Evolutionary conservation across 1,140 invertebrate species (phyloP).

Genomic region (Lepidostoma basale): DNA sequence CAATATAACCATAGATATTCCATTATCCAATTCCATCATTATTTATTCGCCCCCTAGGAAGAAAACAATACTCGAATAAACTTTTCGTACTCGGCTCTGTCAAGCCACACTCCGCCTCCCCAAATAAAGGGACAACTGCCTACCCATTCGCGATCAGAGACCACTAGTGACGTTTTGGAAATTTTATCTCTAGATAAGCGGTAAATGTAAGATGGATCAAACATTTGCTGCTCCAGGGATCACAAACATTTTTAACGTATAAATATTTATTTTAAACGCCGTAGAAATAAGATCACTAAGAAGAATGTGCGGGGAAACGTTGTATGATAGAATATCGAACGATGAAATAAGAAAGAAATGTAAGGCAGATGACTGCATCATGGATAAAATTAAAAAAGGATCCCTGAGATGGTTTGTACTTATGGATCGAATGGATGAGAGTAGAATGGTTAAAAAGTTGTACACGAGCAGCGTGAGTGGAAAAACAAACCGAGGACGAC

Average conservation of each 20-base stretch:
- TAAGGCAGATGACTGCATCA: no score
- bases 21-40: background rate
- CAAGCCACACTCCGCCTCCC: background rate
- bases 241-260: background rate
- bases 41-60: background rate
- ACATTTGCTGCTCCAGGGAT: background rate
- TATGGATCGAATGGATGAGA: no score
- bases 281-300: no score
- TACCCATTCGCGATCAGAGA: background rate
- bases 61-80: slow-evolving; percentile 5
- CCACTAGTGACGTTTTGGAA: background rate
- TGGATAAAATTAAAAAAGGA: no score
- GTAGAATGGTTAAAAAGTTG: no score
- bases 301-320: no score
- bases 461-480: no score
- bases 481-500: no score
- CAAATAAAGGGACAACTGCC: background rate
- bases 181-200: background rate
- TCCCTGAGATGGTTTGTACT: no score
- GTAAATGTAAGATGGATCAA: background rate
- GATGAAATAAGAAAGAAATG: no score
- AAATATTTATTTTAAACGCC: no score
- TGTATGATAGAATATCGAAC: no score
- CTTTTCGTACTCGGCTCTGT: background rate
- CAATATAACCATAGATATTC: background rate